Conservation (phyloP, 2,797 vertebrate species). For the Clarias pachynema region DNA sequence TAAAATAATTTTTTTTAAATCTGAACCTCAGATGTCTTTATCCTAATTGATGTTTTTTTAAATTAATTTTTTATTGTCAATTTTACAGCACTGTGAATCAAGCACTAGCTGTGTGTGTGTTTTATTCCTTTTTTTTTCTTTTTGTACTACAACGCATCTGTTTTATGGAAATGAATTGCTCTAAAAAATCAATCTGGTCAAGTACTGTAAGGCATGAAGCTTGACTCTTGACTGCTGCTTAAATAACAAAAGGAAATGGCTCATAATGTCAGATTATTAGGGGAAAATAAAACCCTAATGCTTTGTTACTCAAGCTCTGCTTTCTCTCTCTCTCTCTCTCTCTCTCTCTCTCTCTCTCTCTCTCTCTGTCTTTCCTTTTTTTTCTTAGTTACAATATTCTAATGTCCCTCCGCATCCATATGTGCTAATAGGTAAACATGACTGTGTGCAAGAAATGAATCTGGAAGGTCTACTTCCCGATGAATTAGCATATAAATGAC, state of each 20-base stretch:
- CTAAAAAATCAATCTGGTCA: slow-evolving; percentile 63
- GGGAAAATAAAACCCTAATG: slow-evolving; percentile 77
- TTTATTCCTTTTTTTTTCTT: background rate
- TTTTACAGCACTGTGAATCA: background rate
- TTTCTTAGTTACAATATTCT: slow-evolving; percentile 70
- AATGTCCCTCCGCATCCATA: slow-evolving; percentile 79
- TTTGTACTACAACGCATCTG: slow-evolving; percentile 46
- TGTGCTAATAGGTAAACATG: slow-evolving; percentile 91
- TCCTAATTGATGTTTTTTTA: background rate
- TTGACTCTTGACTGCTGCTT: slow-evolving; percentile 64
- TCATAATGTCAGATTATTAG: slow-evolving; percentile 75
- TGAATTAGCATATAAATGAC: slow-evolving; percentile 99
- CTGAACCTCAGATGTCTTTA: background rate
- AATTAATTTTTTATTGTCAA: background rate
- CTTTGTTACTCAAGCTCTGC: slow-evolving; percentile 67
- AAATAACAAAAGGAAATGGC: slow-evolving; percentile 70
- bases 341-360: background rate
- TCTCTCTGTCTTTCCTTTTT: background rate
- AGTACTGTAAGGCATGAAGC: slow-evolving; percentile 48
- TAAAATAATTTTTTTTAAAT: background rate
- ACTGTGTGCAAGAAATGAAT: slow-evolving; percentile 91
- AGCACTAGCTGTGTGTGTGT: too few relatives aligned
- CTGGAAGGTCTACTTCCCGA: slow-evolving; percentile 89
- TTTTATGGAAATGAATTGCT: slow-evolving; percentile 61
- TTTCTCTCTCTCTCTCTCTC: slow-evolving; percentile 8